phyloP scores from a whole-genome alignment of 64 coral and sea anemone genomes.

The Exaiptasia diaphana region DNA sequence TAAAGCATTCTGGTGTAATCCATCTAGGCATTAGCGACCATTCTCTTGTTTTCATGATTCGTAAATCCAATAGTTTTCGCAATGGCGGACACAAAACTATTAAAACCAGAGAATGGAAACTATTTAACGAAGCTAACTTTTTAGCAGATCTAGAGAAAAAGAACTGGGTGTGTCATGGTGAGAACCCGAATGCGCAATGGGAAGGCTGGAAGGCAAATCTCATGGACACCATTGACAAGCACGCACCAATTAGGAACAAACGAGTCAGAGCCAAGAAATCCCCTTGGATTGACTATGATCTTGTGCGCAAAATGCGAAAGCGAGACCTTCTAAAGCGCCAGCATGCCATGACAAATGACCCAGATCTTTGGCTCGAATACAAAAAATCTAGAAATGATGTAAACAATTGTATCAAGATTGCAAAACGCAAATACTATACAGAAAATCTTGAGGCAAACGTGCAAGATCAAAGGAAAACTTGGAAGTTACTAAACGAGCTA shows the following conservation, averaged over 20 bases:
- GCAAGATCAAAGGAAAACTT: conserved; percentile 23
- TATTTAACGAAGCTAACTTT: background rate
- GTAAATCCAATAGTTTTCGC: background rate
- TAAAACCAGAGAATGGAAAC: background rate
- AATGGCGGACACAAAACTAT: background rate
- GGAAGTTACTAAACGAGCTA: conserved; percentile 18
- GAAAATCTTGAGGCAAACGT: conserved; percentile 25
- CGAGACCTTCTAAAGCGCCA: conserved; percentile 59
- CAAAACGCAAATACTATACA: conserved; percentile 71
- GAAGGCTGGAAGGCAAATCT: conserved; percentile 50
- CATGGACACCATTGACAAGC: conserved; percentile 34
- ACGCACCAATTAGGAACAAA: conserved; percentile 45
- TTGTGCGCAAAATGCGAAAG: conserved; percentile 48
- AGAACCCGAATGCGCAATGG: conserved; percentile 53
- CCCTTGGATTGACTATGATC: conserved; percentile 17
- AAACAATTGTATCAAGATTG: conserved; percentile 47
- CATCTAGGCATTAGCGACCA: conserved; percentile 16
- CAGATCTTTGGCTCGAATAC: conserved; percentile 31
- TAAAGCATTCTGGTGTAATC: background rate
- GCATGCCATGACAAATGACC: conserved; percentile 4
- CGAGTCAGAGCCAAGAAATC: conserved; percentile 61
- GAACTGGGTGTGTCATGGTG: background rate
- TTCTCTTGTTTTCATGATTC: background rate
- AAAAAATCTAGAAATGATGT: conserved; percentile 55
- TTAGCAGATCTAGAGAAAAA: background rate